Conservation (phyloP, 2,888 invertebrate genomes). For the Acanthopleura granulata region DNA sequence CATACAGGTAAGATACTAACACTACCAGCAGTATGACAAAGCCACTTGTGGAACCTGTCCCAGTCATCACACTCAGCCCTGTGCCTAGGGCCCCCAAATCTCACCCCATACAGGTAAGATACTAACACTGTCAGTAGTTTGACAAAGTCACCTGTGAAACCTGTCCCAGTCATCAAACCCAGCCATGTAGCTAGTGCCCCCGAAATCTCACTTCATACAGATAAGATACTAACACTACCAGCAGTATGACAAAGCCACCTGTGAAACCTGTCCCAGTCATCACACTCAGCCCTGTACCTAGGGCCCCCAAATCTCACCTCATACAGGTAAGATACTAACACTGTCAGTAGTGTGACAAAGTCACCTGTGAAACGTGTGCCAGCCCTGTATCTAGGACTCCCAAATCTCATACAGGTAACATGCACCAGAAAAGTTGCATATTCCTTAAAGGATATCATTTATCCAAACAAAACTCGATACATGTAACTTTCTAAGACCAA, state of each 20-base stretch:
- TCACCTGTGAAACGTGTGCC: too few relatives aligned
- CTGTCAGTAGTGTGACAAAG: too few relatives aligned
- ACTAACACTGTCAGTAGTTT: too few relatives aligned
- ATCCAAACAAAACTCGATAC: too few relatives aligned
- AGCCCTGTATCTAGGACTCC: too few relatives aligned
- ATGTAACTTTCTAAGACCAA: too few relatives aligned
- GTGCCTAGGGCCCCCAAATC: neutral
- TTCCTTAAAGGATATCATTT: too few relatives aligned
- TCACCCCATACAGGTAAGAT: neutral
- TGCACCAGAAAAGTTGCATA: too few relatives aligned
- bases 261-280: too few relatives aligned
- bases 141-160: neutral
- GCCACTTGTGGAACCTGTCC: neutral
- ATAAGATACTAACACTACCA: neutral
- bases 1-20: neutral
- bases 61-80: neutral
- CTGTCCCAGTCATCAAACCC: neutral
- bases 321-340: neutral
- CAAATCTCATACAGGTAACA: too few relatives aligned
- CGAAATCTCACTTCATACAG: conserved; percentile 5
- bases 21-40: neutral
- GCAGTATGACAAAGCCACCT: too few relatives aligned
- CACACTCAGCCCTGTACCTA: too few relatives aligned
- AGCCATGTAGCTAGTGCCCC: neutral
- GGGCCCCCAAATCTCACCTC: neutral